Evolutionary conservation across 2,888 invertebrate species (phyloP).

Genomic region (Chalcis sispes): DNA sequence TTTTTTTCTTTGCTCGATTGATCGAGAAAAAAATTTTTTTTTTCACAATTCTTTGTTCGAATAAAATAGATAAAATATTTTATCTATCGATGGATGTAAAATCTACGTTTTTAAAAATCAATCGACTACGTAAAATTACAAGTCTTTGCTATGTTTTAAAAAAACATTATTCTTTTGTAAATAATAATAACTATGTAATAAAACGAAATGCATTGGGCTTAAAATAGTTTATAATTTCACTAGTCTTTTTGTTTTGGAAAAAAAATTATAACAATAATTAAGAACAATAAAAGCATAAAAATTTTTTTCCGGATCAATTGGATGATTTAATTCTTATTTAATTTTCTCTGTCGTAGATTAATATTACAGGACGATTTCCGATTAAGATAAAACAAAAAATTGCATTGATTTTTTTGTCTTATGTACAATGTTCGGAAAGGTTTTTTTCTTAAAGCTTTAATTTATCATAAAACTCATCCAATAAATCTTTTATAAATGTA

Average conservation of each 20-base stretch:
- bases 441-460: constrained; percentile 14
- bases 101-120: too few relatives aligned
- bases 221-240: background rate
- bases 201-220: too few relatives aligned
- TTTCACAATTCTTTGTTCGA: background rate
- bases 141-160: too few relatives aligned
- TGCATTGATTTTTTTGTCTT: too few relatives aligned
- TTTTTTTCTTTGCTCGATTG: background rate
- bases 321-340: background rate
- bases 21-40: background rate
- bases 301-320: background rate
- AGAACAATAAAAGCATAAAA: constrained; percentile 1
- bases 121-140: too few relatives aligned
- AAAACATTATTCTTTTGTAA: too few relatives aligned
- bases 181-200: too few relatives aligned
- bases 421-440: background rate
- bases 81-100: background rate
- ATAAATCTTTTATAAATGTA: constrained; percentile 4
- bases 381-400: background rate
- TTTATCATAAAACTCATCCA: constrained; percentile 18
- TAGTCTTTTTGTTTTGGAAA: too few relatives aligned
- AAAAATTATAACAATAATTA: too few relatives aligned
- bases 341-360: background rate
- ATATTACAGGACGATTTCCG: constrained; percentile 1
- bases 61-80: constrained; percentile 4